Percentiles rank a stretch among this genome's conserved stretches.
Conservation (phyloP, 2,113 vertebrate species). For the Tychaedon coryphoeus region DNA sequence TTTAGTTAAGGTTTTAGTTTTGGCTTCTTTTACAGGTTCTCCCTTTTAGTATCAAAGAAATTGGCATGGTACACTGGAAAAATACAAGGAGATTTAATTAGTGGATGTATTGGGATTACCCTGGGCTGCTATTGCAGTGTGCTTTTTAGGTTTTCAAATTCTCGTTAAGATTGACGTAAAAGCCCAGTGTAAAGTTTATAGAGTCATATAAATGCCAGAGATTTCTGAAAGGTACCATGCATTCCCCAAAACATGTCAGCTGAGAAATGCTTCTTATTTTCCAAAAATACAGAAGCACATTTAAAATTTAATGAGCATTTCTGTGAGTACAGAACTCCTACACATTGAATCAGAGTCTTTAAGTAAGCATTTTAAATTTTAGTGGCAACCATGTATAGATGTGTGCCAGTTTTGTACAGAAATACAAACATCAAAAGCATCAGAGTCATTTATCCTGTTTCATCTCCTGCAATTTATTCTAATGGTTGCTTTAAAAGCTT, state of each 20-base stretch:
- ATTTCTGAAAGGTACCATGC: not conserved
- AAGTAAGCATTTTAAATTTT: not conserved
- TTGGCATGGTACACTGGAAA: not conserved
- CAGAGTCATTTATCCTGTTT: not conserved
- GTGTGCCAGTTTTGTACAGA: not conserved
- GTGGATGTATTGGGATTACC: not conserved
- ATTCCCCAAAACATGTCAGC: not conserved
- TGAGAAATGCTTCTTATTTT: not conserved
- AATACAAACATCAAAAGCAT: not conserved
- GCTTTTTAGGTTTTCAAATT: not conserved
- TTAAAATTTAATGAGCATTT: not conserved
- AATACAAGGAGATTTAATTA: not conserved
- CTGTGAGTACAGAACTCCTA: not conserved
- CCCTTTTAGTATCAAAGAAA: not conserved
- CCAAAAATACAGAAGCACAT: not conserved
- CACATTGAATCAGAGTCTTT: not conserved
- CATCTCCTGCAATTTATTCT: not conserved
- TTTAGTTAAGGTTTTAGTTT: not conserved
- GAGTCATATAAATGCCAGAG: not conserved
- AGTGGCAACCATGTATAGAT: not conserved
- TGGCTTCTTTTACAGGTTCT: not conserved
- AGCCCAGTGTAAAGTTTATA: not conserved
- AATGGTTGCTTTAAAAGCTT: not conserved
- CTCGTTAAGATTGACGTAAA: not conserved
- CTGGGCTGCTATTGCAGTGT: not conserved